Conservation (phyloP, 2,888 invertebrate species). For the Ophioninae sp. region DNA sequence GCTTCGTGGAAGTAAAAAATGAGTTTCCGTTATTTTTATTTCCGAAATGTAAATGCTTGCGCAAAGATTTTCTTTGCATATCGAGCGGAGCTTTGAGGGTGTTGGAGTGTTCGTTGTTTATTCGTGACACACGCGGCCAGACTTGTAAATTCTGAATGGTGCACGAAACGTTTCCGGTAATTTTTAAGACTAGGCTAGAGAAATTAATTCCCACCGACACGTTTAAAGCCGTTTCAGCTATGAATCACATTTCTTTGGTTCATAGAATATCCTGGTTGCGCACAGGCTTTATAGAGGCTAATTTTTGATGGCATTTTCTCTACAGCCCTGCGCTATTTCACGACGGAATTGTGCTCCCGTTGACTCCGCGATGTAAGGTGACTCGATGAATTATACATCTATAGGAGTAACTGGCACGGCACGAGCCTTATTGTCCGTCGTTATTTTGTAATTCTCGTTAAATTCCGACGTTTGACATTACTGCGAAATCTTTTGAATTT, state of each 20-base stretch:
- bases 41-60: no score
- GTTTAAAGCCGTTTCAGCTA: background rate
- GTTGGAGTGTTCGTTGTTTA: background rate
- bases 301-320: no score
- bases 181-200: background rate
- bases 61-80: background rate
- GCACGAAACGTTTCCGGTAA: background rate
- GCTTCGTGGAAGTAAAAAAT: no score
- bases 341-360: no score
- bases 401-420: no score
- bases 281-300: no score
- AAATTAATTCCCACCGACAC: background rate
- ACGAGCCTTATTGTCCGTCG: background rate
- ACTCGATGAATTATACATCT: background rate
- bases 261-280: no score
- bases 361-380: no score
- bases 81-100: background rate
- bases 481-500: slow-evolving; percentile 8
- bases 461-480: slow-evolving; percentile 8
- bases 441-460: slow-evolving; percentile 2
- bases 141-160: background rate
- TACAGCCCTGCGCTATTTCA: no score
- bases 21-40: no score
- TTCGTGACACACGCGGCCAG: background rate
- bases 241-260: background rate